Conservation (phyloP, 2,113 vertebrate species). For the Gymnorhina tibicen region DNA sequence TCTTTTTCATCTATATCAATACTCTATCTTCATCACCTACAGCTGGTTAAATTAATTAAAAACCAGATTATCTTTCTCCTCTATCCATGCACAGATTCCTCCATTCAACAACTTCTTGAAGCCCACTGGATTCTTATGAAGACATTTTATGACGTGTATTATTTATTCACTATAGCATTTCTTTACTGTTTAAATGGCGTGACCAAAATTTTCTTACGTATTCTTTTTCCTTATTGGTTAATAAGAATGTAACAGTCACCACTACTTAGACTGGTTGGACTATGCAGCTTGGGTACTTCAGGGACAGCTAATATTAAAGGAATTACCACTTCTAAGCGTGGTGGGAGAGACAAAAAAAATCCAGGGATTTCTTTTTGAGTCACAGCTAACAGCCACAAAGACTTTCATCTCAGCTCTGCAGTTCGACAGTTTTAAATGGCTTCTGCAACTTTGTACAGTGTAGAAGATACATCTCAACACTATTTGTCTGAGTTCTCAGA, state of each 20-base stretch:
- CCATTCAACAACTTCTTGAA: not conserved
- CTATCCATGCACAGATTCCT: rapidly evolving
- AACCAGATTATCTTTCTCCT: not conserved
- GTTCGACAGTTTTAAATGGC: not conserved
- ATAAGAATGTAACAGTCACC: not conserved
- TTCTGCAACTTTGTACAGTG: not conserved
- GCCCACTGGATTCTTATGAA: not conserved
- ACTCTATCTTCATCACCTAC: not conserved
- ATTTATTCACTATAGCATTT: not conserved
- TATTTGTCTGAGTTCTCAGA: not conserved
- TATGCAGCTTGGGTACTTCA: not conserved
- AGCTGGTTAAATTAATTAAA: not conserved
- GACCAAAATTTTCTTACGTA: not conserved
- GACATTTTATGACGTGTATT: not conserved
- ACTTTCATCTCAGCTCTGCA: not conserved
- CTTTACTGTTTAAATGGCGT: not conserved
- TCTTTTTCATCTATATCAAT: not conserved
- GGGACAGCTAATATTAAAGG: not conserved
- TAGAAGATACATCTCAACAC: not conserved
- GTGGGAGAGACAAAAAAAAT: not conserved
- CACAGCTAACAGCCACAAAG: not conserved
- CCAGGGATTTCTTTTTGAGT: not conserved
- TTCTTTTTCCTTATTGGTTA: not conserved
- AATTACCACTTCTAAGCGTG: not conserved
- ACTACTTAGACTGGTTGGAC: not conserved